Percentiles rank a stretch among this genome's conserved stretches.
Evolutionary conservation across 2,888 invertebrate genomes (phyloP).

Genomic region (Taphrorychus bicolor): DNA sequence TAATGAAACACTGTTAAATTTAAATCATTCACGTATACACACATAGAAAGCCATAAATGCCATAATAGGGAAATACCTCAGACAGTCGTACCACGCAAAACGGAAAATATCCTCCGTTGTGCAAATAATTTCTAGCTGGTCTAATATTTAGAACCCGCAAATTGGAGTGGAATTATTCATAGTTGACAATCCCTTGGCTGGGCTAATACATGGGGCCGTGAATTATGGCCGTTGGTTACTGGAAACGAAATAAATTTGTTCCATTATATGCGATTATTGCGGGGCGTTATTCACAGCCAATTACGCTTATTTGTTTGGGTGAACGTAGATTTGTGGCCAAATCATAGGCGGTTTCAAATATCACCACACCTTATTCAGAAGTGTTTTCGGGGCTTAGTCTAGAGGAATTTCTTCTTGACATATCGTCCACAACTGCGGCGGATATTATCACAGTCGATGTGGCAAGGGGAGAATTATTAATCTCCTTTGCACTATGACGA

Average conservation of each 20-base stretch:
- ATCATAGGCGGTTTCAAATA: no score
- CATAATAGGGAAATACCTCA: not conserved
- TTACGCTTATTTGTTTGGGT: not conserved
- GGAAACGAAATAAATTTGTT: slow-evolving; percentile 19
- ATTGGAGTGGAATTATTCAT: slow-evolving; percentile 36
- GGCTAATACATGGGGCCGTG: slow-evolving; percentile 21
- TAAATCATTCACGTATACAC: no score
- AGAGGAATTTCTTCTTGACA: no score
- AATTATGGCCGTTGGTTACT: slow-evolving; percentile 21
- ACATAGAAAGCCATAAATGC: not conserved
- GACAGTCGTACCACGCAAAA: not conserved
- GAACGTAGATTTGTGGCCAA: not conserved
- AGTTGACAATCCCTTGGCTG: slow-evolving; percentile 22
- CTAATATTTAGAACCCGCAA: slow-evolving; percentile 34
- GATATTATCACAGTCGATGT: no score
- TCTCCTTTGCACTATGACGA: no score
- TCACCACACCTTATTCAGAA: no score
- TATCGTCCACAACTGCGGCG: no score
- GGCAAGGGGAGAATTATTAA: no score
- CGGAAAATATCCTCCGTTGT: slow-evolving; percentile 6
- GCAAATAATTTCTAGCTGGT: slow-evolving; percentile 17
- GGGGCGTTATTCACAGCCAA: not conserved
- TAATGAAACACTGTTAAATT: not conserved
- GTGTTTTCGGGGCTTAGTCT: no score
- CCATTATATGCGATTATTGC: slow-evolving; percentile 12